phyloP scores from a whole-genome alignment of 2,888 invertebrate genomes.

The Labia minor region DNA sequence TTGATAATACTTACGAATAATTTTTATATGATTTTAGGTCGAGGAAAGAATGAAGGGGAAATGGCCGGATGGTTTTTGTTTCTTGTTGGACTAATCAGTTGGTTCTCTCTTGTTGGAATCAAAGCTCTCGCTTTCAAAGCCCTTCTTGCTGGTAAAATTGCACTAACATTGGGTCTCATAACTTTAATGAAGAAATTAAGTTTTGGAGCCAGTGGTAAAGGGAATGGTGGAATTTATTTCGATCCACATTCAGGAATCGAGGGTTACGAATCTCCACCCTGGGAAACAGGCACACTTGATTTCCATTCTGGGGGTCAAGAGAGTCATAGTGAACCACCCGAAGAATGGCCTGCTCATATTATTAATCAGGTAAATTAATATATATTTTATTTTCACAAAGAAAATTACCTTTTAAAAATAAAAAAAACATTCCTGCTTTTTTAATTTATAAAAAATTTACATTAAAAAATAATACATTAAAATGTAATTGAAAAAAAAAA shows the following conservation, averaged over 20 bases:
- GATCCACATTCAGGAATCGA: neutral
- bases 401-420: no score
- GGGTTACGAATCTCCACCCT: neutral
- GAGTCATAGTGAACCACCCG: no score
- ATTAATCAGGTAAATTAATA: no score
- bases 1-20: no score
- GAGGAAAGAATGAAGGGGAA: neutral
- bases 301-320: neutral
- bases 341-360: no score
- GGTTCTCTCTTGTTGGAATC: neutral
- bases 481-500: no score
- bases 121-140: constrained; percentile 18
- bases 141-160: constrained; percentile 8
- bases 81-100: neutral
- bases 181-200: neutral
- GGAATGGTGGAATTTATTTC: neutral
- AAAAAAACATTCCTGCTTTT: no score
- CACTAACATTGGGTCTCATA: neutral
- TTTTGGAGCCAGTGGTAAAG: neutral
- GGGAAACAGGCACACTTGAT: neutral
- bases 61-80: neutral
- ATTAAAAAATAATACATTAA: no score
- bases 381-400: no score
- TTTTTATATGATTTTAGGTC: no score
- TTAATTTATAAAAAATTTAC: no score